phyloP scores from a whole-genome alignment of 2,797 vertebrate species.

The Rhinella marina region DNA sequence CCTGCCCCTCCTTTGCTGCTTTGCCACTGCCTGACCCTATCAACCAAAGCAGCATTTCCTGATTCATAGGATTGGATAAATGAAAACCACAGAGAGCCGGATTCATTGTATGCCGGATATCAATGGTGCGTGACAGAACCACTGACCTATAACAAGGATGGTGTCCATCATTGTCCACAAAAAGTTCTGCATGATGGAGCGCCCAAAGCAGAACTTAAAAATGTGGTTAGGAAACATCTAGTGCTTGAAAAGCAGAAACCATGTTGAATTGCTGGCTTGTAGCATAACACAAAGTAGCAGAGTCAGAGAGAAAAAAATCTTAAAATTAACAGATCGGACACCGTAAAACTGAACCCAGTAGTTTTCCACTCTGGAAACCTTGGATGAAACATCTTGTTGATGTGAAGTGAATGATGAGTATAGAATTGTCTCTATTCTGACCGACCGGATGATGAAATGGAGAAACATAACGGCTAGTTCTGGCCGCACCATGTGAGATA shows the following conservation, averaged over 20 bases:
- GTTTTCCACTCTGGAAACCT: conserved; percentile 15
- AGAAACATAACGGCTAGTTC: conserved; percentile 5
- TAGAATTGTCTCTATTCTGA: not conserved
- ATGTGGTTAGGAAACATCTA: not conserved
- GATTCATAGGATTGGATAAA: too few species aligned
- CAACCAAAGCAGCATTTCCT: too few species aligned
- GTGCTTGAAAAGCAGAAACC: not conserved
- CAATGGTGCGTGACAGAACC: too few species aligned
- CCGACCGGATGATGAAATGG: conserved; percentile 23
- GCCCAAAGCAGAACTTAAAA: not conserved
- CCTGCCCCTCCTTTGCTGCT: too few species aligned
- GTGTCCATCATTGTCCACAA: too few species aligned
- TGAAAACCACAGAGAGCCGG: too few species aligned
- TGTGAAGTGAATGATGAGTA: not conserved
- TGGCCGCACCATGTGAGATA: not conserved
- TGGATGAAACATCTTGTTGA: not conserved
- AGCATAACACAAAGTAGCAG: not conserved
- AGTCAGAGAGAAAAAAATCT: not conserved
- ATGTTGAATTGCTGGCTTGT: not conserved
- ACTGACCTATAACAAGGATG: too few species aligned
- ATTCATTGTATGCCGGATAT: too few species aligned
- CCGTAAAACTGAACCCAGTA: not conserved
- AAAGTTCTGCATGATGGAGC: too few species aligned
- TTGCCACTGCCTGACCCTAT: too few species aligned
- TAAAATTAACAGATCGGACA: not conserved